Conservation (phyloP, 2,888 invertebrate species). For the Drosophila flavopinicola region DNA sequence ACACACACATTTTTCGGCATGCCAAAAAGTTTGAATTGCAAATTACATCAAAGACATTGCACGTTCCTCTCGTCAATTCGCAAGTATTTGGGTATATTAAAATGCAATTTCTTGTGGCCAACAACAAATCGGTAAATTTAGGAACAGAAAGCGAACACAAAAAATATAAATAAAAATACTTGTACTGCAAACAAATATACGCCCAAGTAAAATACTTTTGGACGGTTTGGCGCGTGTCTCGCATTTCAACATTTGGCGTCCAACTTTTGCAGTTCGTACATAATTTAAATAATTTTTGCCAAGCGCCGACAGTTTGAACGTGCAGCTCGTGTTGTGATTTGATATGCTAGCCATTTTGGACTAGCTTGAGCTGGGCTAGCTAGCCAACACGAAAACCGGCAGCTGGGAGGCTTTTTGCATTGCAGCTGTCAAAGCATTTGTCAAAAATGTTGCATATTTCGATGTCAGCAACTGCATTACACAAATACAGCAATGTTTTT, state of each 20-base stretch:
- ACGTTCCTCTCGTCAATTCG: conserved; percentile 42
- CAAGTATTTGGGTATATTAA: conserved; percentile 40
- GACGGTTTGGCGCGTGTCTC: conserved; percentile 70
- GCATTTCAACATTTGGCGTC: conserved; percentile 62
- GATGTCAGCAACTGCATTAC: conserved; percentile 69
- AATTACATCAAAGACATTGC: conserved; percentile 70
- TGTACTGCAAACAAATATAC: conserved; percentile 28
- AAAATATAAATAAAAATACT: conserved; percentile 15
- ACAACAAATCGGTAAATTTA: conserved; percentile 24
- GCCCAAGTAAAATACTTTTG: conserved; percentile 35
- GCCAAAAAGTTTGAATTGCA: conserved; percentile 59
- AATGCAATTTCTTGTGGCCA: conserved; percentile 54
- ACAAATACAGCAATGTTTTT: conserved; percentile 53
- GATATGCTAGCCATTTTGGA: conserved; percentile 35
- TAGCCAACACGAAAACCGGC: conserved; percentile 8
- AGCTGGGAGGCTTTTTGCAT: conserved; percentile 42
- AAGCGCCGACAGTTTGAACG: conserved; percentile 61
- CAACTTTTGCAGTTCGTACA: conserved; percentile 65
- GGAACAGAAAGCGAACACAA: conserved; percentile 10
- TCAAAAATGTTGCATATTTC: conserved; percentile 76
- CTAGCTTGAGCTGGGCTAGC: background rate
- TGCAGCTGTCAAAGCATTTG: conserved; percentile 75
- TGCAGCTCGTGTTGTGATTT: conserved; percentile 55
- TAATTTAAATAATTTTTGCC: conserved; percentile 70
- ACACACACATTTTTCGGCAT: conserved; percentile 35